These are phyloP conservation scores for Drosophila engyochracea DNA, from an alignment of 2,888 invertebrate genomes.

Conservation along the genomic window DNA sequence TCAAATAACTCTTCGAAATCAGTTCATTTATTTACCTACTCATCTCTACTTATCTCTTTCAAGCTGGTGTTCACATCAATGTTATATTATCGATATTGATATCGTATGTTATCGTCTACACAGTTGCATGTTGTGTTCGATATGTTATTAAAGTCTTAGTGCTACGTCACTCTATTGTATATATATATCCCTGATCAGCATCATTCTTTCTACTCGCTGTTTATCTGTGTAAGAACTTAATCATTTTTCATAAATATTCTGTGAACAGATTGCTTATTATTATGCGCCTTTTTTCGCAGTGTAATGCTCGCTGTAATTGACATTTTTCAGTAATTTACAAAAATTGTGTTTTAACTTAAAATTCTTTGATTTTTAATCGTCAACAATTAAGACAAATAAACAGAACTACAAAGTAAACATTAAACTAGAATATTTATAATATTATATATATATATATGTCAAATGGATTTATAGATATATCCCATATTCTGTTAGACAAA, in stretches of 20 bases:
- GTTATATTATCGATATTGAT: background rate
- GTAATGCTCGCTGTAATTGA: constrained; percentile 28
- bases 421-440: background rate
- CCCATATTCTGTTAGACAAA: constrained; percentile 52
- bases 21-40: background rate
- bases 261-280: background rate
- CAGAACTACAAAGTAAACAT: constrained; percentile 17
- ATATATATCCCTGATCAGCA: too few species aligned
- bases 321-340: constrained; percentile 47
- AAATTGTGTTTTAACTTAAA: constrained; percentile 16
- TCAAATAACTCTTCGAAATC: background rate
- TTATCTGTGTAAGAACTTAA: too few species aligned
- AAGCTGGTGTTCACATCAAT: background rate
- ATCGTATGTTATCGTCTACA: background rate
- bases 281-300: background rate
- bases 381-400: constrained; percentile 68
- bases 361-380: constrained; percentile 77
- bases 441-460: background rate
- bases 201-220: too few species aligned
- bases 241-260: too few species aligned
- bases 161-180: too few species aligned
- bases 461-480: background rate
- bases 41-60: background rate
- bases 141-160: too few species aligned
- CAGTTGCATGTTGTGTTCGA: background rate